These are phyloP conservation scores for Drosophila kanapiae DNA, from an alignment of 1,140 invertebrate species.

Conservation along the genomic window DNA sequence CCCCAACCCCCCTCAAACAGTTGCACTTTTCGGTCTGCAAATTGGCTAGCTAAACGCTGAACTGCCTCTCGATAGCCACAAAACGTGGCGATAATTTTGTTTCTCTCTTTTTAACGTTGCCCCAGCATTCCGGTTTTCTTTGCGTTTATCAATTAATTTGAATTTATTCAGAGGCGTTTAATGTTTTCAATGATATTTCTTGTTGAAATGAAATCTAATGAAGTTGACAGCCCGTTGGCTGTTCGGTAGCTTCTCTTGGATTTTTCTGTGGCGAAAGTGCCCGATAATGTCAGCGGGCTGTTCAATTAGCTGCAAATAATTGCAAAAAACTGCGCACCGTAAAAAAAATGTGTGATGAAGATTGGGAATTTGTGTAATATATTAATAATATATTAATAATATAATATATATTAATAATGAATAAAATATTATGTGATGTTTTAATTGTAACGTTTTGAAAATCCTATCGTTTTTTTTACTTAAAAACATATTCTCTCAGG, in stretches of 20 bases:
- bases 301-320: slow-evolving; percentile 49
- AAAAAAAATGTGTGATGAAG: not conserved
- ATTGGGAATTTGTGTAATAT: no score
- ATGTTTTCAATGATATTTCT: slow-evolving; percentile 68
- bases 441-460: no score
- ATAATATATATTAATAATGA: no score
- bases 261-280: slow-evolving; percentile 37
- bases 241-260: slow-evolving; percentile 39
- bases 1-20: slow-evolving; percentile 37
- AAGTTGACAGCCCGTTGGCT: slow-evolving; percentile 60
- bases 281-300: slow-evolving; percentile 42
- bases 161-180: slow-evolving; percentile 83
- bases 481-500: no score
- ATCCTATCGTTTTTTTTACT: no score
- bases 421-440: no score
- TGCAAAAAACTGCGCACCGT: slow-evolving; percentile 1
- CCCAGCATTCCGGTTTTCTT: slow-evolving; percentile 40
- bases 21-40: slow-evolving; percentile 74
- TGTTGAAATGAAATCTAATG: slow-evolving; percentile 66
- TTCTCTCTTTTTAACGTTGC: slow-evolving; percentile 24
- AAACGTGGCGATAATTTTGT: slow-evolving; percentile 74
- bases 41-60: slow-evolving; percentile 75
- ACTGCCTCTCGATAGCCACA: slow-evolving; percentile 68
- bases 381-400: no score
- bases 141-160: slow-evolving; percentile 79